These are phyloP conservation scores for Hyposoter dolosus DNA, from an alignment of 2,888 invertebrate genomes.

Conservation along the genomic window DNA sequence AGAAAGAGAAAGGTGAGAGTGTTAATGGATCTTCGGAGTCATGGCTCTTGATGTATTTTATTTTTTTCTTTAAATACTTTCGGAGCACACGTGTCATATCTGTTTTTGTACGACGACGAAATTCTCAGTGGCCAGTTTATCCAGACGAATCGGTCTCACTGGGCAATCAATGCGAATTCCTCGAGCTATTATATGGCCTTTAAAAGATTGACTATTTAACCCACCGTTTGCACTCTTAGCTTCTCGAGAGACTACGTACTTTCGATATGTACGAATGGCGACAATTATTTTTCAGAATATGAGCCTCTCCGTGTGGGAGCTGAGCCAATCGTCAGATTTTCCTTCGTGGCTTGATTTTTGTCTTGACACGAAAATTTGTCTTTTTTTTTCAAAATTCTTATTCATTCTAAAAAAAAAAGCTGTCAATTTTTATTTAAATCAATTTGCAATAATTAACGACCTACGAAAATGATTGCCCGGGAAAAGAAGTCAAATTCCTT, in stretches of 20 bases:
- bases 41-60: not conserved
- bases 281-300: slow-evolving; percentile 63
- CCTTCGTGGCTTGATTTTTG: not conserved
- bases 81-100: slow-evolving; percentile 11
- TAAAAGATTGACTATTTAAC: slow-evolving; percentile 67
- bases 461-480: not conserved
- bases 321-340: not conserved
- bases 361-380: not conserved
- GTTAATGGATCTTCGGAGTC: not conserved
- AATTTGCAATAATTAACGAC: not conserved
- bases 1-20: not conserved
- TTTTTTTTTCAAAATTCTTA: not conserved
- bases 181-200: slow-evolving; percentile 56
- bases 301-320: not conserved
- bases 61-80: not conserved
- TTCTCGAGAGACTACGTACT: slow-evolving; percentile 13
- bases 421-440: not conserved
- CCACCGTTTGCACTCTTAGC: slow-evolving; percentile 60
- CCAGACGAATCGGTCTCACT: slow-evolving; percentile 49
- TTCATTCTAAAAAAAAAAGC: not conserved
- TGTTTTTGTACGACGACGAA: slow-evolving; percentile 21
- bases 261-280: slow-evolving; percentile 41
- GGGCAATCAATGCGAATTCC: slow-evolving; percentile 65
- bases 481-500: not conserved
- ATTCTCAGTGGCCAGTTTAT: slow-evolving; percentile 14